Percentiles rank a stretch among this genome's conserved stretches.
phyloP scores from a whole-genome alignment of 2,797 vertebrate species.

The Liasis olivaceus region DNA sequence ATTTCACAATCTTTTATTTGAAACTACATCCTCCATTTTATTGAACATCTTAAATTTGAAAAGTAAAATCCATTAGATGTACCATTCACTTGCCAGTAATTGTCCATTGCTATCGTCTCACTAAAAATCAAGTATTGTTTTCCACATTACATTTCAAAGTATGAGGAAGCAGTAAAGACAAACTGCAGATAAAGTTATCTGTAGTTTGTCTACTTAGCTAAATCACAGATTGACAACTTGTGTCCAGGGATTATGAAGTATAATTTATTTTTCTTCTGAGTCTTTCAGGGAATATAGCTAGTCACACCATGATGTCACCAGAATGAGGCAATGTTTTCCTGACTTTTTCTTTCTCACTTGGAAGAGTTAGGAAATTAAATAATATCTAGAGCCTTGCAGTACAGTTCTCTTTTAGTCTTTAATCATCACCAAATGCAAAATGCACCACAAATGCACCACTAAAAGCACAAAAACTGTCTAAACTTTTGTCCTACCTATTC shows the following conservation, averaged over 20 bases:
- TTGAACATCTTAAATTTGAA: conserved; percentile 51
- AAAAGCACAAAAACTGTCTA: not conserved
- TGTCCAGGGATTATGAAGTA: not conserved
- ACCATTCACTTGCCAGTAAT: conserved; percentile 60
- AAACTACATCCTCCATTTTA: conserved; percentile 62
- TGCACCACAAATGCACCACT: not conserved
- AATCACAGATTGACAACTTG: not conserved
- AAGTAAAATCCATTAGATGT: conserved; percentile 57
- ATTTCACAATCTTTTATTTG: conserved; percentile 58
- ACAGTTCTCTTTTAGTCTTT: not conserved
- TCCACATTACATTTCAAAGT: not conserved
- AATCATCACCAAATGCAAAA: not conserved
- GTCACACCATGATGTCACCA: not conserved
- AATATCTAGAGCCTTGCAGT: not conserved
- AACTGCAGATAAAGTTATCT: not conserved
- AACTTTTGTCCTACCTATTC: not conserved
- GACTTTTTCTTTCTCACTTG: not conserved
- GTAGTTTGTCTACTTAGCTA: not conserved
- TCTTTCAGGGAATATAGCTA: not conserved
- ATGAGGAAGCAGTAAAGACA: not conserved
- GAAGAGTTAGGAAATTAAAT: not conserved
- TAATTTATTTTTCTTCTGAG: not conserved
- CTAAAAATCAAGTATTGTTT: not conserved
- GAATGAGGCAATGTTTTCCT: not conserved
- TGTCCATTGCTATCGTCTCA: conserved; percentile 22